These are phyloP conservation scores for Eurypyga helias DNA, from an alignment of 2,113 vertebrate species.

Conservation along the genomic window DNA sequence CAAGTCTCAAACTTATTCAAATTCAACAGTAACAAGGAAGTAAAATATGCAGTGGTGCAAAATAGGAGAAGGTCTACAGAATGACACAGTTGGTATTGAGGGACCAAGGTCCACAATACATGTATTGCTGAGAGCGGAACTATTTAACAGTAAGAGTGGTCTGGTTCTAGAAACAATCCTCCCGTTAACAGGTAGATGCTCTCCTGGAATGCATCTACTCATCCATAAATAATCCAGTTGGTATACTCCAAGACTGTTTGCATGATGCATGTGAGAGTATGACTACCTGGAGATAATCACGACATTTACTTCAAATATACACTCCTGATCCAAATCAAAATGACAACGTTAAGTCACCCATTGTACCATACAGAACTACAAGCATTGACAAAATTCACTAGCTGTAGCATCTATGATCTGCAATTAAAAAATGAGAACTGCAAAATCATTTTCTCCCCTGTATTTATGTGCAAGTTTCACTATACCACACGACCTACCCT, in stretches of 20 bases:
- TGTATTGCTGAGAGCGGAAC: accelerated
- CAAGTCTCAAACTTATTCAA: not conserved
- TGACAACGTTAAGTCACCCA: not conserved
- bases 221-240: not conserved
- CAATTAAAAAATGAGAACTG: not conserved
- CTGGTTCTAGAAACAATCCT: not conserved
- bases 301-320: not conserved
- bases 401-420: not conserved
- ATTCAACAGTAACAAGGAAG: not conserved
- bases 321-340: not conserved
- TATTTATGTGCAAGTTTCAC: not conserved
- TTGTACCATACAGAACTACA: not conserved
- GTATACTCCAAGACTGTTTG: not conserved
- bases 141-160: not conserved
- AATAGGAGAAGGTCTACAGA: not conserved
- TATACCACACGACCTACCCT: not conserved
- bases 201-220: not conserved
- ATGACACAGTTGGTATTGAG: not conserved
- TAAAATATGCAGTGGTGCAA: not conserved
- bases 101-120: not conserved
- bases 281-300: not conserved
- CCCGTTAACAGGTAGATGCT: not conserved
- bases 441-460: not conserved
- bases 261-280: not conserved
- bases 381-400: not conserved